phyloP scores from a whole-genome alignment of 2,113 vertebrate genomes.

The Apeltes quadracus region DNA sequence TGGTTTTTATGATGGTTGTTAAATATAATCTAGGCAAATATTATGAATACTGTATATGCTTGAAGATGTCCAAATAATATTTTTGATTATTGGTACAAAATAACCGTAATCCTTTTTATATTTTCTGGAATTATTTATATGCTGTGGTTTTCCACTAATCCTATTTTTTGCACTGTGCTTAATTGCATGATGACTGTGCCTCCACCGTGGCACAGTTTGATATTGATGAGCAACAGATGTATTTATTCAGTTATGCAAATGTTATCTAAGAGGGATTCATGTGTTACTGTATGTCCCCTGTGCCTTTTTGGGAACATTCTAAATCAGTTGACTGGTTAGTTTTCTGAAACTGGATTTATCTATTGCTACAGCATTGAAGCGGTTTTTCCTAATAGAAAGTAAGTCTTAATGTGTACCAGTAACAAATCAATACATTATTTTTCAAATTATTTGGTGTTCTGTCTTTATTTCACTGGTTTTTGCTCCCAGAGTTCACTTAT shows the following conservation, averaged over 20 bases:
- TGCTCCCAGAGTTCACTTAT: background rate
- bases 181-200: conserved; percentile 65
- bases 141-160: conserved; percentile 67
- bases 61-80: conserved; percentile 59
- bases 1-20: conserved; percentile 58
- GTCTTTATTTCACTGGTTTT: conserved; percentile 29
- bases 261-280: conserved; percentile 55
- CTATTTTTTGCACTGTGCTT: conserved; percentile 59
- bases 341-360: conserved; percentile 38
- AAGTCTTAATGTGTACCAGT: conserved; percentile 51
- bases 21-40: conserved; percentile 62
- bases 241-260: conserved; percentile 80
- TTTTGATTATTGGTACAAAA: conserved; percentile 75
- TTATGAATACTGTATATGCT: conserved; percentile 68
- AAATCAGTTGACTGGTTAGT: conserved; percentile 35
- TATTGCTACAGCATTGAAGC: conserved; percentile 64
- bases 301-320: conserved; percentile 75
- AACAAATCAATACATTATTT: conserved; percentile 65
- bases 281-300: conserved; percentile 53
- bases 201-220: conserved; percentile 57
- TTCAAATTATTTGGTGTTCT: conserved; percentile 36
- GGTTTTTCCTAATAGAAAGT: conserved; percentile 39
- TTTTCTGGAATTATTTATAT: conserved; percentile 72
- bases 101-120: conserved; percentile 60
- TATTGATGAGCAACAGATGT: conserved; percentile 69